Conservation (phyloP, 1,140 invertebrate genomes). For the Rhagoletis pomonella region DNA sequence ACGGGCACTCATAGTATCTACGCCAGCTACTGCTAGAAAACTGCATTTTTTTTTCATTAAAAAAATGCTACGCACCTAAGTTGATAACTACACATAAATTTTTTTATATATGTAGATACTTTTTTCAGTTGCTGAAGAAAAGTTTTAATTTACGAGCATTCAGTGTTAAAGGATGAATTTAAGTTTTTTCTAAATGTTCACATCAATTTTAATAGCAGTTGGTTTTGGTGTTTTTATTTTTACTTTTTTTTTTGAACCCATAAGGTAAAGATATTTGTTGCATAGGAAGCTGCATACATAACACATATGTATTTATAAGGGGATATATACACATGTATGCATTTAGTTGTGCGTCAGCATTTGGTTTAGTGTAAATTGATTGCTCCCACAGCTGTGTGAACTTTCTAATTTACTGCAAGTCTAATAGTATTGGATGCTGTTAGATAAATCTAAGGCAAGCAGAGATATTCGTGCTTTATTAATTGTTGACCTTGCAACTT, state of each 20-base stretch:
- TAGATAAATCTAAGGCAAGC: neutral
- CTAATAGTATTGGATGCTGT: neutral
- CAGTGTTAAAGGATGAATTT: conserved; percentile 21
- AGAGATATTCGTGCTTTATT: neutral
- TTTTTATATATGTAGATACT: too few relatives aligned
- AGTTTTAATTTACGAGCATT: conserved; percentile 32
- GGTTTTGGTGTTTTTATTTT: too few relatives aligned
- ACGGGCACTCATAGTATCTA: neutral
- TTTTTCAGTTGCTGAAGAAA: conserved; percentile 5
- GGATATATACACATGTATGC: neutral
- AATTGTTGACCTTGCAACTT: conserved; percentile 18
- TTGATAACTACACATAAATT: too few relatives aligned
- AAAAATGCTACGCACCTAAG: neutral
- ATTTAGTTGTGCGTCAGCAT: too few relatives aligned
- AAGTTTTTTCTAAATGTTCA: conserved; percentile 3
- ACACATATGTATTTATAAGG: neutral
- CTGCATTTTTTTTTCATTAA: neutral
- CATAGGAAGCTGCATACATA: neutral
- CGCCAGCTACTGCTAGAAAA: neutral
- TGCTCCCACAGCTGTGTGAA: conserved; percentile 20
- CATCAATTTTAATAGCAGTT: neutral
- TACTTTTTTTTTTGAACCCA: neutral
- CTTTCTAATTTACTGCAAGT: conserved; percentile 5
- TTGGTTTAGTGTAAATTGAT: neutral
- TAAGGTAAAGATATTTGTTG: neutral